Base-by-base conservation (phyloP, 2,797 vertebrate species). In the Sebastiscus albofasciatus region DNA sequence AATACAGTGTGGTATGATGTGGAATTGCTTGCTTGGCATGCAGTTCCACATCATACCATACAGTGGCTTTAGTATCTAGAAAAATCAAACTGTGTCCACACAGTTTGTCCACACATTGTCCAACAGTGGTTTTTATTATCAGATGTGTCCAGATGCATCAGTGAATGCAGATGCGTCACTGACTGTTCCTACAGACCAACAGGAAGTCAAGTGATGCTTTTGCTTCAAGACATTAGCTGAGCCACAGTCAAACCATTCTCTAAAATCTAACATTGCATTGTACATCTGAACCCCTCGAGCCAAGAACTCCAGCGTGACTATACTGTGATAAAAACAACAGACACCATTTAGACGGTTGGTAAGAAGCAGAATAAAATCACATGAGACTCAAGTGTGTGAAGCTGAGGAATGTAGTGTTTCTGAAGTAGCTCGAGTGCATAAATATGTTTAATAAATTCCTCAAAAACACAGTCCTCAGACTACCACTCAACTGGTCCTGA, bases 171-270 rank as follows among this genome's bases (percentile, higher is more conserved):
- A 69, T 11, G n/a, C 33, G 46, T 60, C 61, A 69, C 1, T 73
- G 27, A 56, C 12, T 9, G 24, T 81, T 67, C 24, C 27, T n/a
- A 5, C 52, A 55, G 67, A 68, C 26, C 26, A 80, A 75, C 60
- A 83, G 65, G 42, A 69, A 80, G 87, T 95, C 92, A 94, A 90
- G 82, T 93, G 92, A 91, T 75, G 67, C 52, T 82, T 79, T 79
- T 73, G 77, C 87, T 36, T 65, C 49, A 67, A 80, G 88, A 36
- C 74, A 66, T 46, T 52, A 26, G 24, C 54, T 20, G 34, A 59
- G 11, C 10, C 54, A 85, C 83, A 92, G 33, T 82, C 11, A 12
- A 68, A 55, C 77, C 56, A 54, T 80, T 90, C 81, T 81, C 11
- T 72, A 29, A 67, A 73, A 42, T 74, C 54, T 3, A 67, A 49